Evolutionary conservation across 2,888 invertebrate species (phyloP), one percentile per base, ranked within the genome.

Genomic region (Lochmaea capreae): DNA sequence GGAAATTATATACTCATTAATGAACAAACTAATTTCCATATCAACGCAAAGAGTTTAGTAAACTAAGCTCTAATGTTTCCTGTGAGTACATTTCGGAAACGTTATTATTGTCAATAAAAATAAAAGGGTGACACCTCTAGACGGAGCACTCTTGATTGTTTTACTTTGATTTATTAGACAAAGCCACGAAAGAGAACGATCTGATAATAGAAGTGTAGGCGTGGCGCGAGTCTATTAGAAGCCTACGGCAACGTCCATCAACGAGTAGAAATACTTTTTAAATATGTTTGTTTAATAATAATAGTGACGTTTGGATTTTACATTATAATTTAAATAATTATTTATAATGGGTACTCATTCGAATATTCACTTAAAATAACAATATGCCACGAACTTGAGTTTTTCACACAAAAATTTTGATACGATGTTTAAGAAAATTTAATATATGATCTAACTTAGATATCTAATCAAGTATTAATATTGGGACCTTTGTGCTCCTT

Each of bases 131-230:
- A 69, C 77, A 77, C 73, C 77, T 74, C 67, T 76, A 26, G 76
- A 73, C 73, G 68, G 75, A 73, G 73, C 70, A 62, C 72, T 72
- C 67, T 77, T 74, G 72, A 77, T 77, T 72, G 73, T 74, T 65
- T 70, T 68, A 76, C 76, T 75, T 75, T 79, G 79, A 80, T 80
- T 80, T 79, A 80, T 78, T 74, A 69, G 73, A 69, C 71, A 69
- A 67, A 75, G 70, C 75, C 79, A 78, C 77, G 78, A 62, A 54
- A 77, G 74, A 77, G 74, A 75, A 73, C 77, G 74, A 80, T 80
- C 78, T 77, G 79, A 80, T 79, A 78, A 78, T 72, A 74, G 71
- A 69, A 72, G 73, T 76, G 67, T 71, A 59, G 73, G 72, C 76
- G 75, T 62, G 73, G 76, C 69, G 62, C 68, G 59, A 73, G 67